Base-by-base conservation (phyloP, 92 coral and sea anemone genomes). In the Umimayanthus chanpuru region DNA sequence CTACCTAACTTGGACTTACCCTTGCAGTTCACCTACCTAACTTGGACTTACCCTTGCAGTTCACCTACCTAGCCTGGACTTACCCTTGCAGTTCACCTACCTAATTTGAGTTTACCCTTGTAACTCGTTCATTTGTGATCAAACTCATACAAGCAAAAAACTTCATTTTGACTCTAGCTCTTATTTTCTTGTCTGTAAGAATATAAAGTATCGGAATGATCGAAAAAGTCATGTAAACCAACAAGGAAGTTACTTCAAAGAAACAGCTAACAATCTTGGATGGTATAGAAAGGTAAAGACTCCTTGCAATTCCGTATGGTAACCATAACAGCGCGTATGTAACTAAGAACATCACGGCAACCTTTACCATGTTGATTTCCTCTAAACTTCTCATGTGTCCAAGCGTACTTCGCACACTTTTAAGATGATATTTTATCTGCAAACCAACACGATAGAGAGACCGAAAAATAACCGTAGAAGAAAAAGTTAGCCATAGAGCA, bases 301-400 rank as follows among this genome's bases (percentile, higher is more conserved):
- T 73, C 25, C 92, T 83, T 26, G 86, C 81, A 9, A 79, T 75
- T 6, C 87, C 92, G 75, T 85, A 90, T 25, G 92, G 92, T 68
- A 90, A 80, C 92, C 92, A 90, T 49, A 86, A 56, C 18, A 78
- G 30, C 49, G 30, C 26, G 64, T 90, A 81, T 0, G 90, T 41
- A 28, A 77, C 53, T 2, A 30, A 40, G 43, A 90, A 86, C 41
- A 73, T 38, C 50, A 86, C 14, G 2, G 92, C 92, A 78, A 82
- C 67, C 21, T 75, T 55, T 2, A 90, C 87, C 84, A 90, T 44
- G 32, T 89, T 89, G 53, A 90, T 74, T 73, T 90, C 92, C 83
- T 90, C 82, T 10, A 90, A 66, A 23, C 82, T 86, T 53, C 86
- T 86, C 49, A 79, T 85, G 26, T 70, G 73, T 43, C 92, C 92